Conservation (phyloP, 2,888 invertebrate species). For the Parnassius smintheus region DNA sequence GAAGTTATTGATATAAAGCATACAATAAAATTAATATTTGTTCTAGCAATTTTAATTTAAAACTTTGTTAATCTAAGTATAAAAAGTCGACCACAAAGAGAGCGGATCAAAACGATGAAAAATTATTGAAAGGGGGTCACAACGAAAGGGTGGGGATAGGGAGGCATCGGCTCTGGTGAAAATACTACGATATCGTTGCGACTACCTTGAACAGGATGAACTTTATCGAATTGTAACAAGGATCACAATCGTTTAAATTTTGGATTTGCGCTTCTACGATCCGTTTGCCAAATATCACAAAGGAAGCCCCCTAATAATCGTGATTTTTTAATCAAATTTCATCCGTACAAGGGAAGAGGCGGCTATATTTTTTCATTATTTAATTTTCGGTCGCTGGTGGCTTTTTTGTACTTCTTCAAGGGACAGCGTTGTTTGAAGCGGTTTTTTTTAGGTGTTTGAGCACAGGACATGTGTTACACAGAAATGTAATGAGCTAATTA, state of each 20-base stretch:
- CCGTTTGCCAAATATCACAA: constrained; percentile 54
- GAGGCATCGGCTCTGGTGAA: constrained; percentile 69
- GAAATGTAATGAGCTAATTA: constrained; percentile 24
- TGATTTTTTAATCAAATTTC: constrained; percentile 83
- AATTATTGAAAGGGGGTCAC: constrained; percentile 79
- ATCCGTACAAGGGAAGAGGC: constrained; percentile 78
- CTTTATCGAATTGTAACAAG: constrained; percentile 34
- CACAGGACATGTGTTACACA: constrained; percentile 45
- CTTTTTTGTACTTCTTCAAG: constrained; percentile 71
- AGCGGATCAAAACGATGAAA: constrained; percentile 79
- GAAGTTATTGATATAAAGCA: background rate
- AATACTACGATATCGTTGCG: constrained; percentile 51
- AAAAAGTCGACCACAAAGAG: constrained; percentile 74
- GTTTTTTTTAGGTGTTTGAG: constrained; percentile 56
- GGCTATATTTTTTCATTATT: constrained; percentile 81
- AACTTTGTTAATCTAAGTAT: constrained; percentile 80
- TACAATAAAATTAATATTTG: constrained; percentile 59
- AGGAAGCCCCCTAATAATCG: constrained; percentile 78
- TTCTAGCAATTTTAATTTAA: constrained; percentile 74
- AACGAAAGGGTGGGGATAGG: constrained; percentile 51
- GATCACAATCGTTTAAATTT: constrained; percentile 31
- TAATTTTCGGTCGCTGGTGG: constrained; percentile 75
- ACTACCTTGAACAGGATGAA: constrained; percentile 7
- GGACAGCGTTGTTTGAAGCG: constrained; percentile 73
- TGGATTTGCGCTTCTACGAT: constrained; percentile 34